phyloP scores from a whole-genome alignment of 2,888 invertebrate species.

The Cerastis rubricosa region DNA sequence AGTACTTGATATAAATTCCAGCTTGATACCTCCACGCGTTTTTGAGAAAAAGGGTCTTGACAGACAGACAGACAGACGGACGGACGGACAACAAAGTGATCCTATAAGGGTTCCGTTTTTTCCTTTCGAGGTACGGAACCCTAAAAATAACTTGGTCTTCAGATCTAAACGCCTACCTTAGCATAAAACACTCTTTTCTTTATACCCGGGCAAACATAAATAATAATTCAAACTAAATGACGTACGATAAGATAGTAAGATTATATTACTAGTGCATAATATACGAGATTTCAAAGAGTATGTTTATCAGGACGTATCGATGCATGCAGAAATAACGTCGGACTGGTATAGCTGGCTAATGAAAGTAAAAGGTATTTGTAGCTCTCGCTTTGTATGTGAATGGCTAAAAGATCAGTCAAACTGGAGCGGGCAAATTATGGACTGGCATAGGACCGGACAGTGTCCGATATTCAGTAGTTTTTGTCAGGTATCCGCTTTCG shows the following conservation, averaged over 20 bases:
- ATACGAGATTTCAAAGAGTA: conserved; percentile 7
- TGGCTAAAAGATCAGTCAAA: not conserved
- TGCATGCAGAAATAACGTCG: conserved; percentile 27
- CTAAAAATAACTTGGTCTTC: not conserved
- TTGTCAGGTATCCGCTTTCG: not conserved
- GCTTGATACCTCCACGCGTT: too few relatives aligned
- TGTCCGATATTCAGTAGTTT: not conserved
- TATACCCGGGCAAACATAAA: not conserved
- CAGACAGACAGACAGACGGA: too few relatives aligned
- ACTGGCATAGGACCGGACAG: not conserved
- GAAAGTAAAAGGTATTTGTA: conserved; percentile 35
- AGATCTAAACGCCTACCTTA: not conserved
- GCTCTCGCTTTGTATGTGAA: not conserved
- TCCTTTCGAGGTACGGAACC: too few relatives aligned
- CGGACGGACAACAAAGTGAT: too few relatives aligned
- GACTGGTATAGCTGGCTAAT: conserved; percentile 3
- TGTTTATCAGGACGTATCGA: conserved; percentile 41
- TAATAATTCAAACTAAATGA: conserved; percentile 18
- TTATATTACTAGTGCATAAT: conserved; percentile 39
- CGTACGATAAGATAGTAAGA: conserved; percentile 9
- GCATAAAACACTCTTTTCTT: not conserved
- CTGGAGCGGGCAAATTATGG: not conserved
- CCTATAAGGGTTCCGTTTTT: too few relatives aligned
- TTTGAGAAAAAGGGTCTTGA: too few relatives aligned
- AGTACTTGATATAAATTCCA: too few relatives aligned